Conservation (phyloP, 1,140 invertebrate species). For the Leptinotarsa undecemlineata region DNA sequence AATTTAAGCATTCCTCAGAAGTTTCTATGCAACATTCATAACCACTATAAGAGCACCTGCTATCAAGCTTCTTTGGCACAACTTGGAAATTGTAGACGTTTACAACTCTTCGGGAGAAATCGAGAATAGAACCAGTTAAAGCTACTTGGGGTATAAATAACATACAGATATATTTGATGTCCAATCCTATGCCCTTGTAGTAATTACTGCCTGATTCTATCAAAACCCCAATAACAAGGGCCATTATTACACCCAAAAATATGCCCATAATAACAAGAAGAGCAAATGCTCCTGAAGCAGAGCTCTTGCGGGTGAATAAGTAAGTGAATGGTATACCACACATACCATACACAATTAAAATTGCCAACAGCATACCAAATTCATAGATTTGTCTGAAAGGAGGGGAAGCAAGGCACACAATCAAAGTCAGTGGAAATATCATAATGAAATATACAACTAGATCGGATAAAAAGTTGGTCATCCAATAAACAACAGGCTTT, state of each 20-base stretch:
- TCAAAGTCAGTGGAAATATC: constrained; percentile 20
- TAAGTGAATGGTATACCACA: constrained; percentile 46
- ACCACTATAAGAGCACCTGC: background rate
- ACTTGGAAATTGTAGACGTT: constrained; percentile 44
- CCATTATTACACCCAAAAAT: constrained; percentile 43
- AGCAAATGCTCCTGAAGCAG: constrained; percentile 41
- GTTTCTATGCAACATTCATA: background rate
- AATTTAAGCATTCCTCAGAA: constrained; percentile 11
- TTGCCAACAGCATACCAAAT: constrained; percentile 30
- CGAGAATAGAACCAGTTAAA: constrained; percentile 36
- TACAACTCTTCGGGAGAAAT: constrained; percentile 42
- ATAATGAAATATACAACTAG: constrained; percentile 37
- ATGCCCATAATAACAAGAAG: constrained; percentile 44
- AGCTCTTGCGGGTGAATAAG: constrained; percentile 47
- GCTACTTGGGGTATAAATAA: constrained; percentile 43
- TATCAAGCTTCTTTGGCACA: background rate
- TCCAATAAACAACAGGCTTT: constrained; percentile 62
- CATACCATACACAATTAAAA: constrained; percentile 42
- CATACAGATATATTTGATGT: constrained; percentile 36
- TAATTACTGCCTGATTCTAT: constrained; percentile 34
- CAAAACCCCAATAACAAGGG: constrained; percentile 39
- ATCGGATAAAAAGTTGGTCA: constrained; percentile 63
- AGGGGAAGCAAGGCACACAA: constrained; percentile 16
- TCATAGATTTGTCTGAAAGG: constrained; percentile 3
- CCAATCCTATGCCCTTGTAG: constrained; percentile 34